A percentile compares a stretch with the other conserved stretches of the same genome.
phyloP scores from a whole-genome alignment of 2,797 vertebrate genomes.

The Odontamblyopus rebecca region DNA sequence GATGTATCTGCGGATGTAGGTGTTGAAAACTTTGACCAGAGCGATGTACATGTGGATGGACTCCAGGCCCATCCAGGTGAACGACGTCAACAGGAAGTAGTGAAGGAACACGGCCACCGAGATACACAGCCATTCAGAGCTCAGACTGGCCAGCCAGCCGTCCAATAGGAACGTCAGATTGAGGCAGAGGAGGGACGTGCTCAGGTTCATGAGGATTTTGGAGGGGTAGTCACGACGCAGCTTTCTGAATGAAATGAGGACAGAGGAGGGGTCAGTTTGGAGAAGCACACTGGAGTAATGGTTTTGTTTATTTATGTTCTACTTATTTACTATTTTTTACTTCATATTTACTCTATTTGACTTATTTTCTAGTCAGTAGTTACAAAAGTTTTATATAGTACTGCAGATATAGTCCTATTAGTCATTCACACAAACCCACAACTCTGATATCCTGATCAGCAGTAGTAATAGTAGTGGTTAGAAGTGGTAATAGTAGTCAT shows the following conservation, averaged over 20 bases:
- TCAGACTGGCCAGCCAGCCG: slow-evolving; percentile 88
- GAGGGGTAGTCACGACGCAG: slow-evolving; percentile 94
- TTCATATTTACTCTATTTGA: too few relatives aligned
- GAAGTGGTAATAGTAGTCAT: not conserved
- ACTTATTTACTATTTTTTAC: too few relatives aligned
- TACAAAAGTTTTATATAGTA: not conserved
- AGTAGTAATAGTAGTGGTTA: not conserved
- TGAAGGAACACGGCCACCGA: slow-evolving; percentile 86
- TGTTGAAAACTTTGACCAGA: slow-evolving; percentile 98
- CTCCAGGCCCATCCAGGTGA: slow-evolving; percentile 98
- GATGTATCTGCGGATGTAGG: slow-evolving; percentile 94
- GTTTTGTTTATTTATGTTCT: not conserved
- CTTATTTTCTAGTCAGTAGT: not conserved
- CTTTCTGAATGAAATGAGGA: slow-evolving; percentile 75
- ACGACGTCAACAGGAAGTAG: slow-evolving; percentile 93
- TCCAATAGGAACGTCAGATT: slow-evolving; percentile 92
- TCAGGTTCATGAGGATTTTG: slow-evolving; percentile 98
- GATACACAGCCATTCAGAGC: slow-evolving; percentile 79
- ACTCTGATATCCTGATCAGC: not conserved
- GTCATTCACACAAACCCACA: not conserved
- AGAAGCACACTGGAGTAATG: not conserved
- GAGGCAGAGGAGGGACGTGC: slow-evolving; percentile 89
- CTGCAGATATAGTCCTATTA: not conserved
- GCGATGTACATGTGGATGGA: slow-evolving; percentile 99
- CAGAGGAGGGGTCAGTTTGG: not conserved